Evolutionary conservation across 2,113 vertebrate species (phyloP), one percentile per base, ranked within the genome.

Genomic region (Grantiella picta): DNA sequence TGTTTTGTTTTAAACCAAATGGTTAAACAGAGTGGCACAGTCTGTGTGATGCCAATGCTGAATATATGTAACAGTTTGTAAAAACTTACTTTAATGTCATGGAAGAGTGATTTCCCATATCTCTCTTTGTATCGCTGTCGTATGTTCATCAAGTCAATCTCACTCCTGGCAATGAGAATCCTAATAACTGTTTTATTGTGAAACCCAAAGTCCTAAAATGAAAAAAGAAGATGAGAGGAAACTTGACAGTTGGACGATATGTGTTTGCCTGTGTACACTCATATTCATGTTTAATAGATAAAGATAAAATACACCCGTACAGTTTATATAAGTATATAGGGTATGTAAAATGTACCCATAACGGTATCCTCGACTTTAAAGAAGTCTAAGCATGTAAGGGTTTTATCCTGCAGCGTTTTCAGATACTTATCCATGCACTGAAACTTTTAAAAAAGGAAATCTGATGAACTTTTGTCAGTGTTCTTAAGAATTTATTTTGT

Each of bases 161-260:
- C 98, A 89, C 98, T 98, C 93, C 98, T 97, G 92, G 98, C 93
- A n/a, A 98, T 96, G 28, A 98, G 89, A 87, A 97, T 98, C 83
- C 98, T 96, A 95, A 98, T 98, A 69, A 98, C 33, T 10, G 98
- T 98, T 97, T 98, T 98, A 50, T 98, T 98, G 72, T 98, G 98
- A 91, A 98, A 98, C 21, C 98, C 98, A 15, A 97, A 97, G 42
- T 98, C 98, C 98, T 98, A 72, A 77, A 94, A 92, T 49, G 35
- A 73, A 44, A 86, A 61, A 49, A 36, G 64, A 29, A 85, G 44
- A 70, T 23, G 14, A 44, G 33, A 60, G 22, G 8, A 76, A 52
- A 44, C 15, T 28, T 80, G 44, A 8, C 38, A 73, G 28, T 16
- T 72, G 33, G 11, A 49, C 20, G 31, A 17, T 11, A 44, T n/a